A percentile compares a stretch with the other conserved stretches of the same genome.
Conservation (phyloP, 92 coral and sea anemone species). For the Epizoanthus scotinus region DNA sequence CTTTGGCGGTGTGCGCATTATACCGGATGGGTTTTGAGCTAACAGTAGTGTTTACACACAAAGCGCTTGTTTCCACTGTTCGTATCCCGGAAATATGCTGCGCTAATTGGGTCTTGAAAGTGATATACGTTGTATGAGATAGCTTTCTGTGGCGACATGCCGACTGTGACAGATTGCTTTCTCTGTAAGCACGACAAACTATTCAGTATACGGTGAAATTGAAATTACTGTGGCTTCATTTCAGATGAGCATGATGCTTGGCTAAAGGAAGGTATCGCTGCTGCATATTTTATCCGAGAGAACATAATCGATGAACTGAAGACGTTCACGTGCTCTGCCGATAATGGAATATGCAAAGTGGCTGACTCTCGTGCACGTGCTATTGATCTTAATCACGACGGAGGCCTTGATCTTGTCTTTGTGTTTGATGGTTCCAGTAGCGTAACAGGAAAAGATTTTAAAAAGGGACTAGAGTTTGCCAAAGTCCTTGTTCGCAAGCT, state of each 20-base stretch:
- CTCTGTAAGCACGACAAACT: too few relatives aligned
- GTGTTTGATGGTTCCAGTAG: constrained; percentile 70
- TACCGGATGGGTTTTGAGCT: too few relatives aligned
- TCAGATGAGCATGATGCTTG: constrained; percentile 10
- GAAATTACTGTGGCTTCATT: neutral
- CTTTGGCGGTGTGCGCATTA: too few relatives aligned
- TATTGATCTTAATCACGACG: constrained; percentile 52
- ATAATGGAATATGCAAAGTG: neutral
- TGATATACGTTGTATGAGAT: too few relatives aligned
- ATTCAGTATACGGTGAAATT: too few relatives aligned
- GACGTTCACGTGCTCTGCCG: neutral
- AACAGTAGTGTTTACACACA: too few relatives aligned
- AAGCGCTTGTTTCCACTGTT: too few relatives aligned
- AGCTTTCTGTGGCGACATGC: too few relatives aligned
- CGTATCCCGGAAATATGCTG: too few relatives aligned
- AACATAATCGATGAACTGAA: constrained; percentile 7
- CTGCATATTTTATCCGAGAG: neutral
- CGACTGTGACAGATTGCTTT: too few relatives aligned
- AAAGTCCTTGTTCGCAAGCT: constrained; percentile 59
- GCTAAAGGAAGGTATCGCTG: neutral
- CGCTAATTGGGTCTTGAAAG: too few relatives aligned
- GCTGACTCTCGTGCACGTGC: constrained; percentile 38
- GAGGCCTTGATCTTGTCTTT: constrained; percentile 74
- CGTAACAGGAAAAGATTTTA: constrained; percentile 50
- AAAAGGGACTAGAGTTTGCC: constrained; percentile 72